Evolutionary conservation across 2,888 invertebrate species (phyloP).

Genomic region (Agonopterix arenella): DNA sequence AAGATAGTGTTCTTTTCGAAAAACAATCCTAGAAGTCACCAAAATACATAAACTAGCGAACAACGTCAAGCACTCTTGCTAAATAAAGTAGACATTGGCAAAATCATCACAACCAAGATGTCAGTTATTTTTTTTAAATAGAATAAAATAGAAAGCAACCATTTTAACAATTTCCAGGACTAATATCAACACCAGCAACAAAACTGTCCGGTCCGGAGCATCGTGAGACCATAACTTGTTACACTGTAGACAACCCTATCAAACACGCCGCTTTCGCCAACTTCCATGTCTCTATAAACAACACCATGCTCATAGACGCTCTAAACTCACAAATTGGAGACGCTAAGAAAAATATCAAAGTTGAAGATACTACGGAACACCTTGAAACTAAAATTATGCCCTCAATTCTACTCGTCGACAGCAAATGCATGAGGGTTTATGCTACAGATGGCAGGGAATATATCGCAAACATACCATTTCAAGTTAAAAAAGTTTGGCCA

Average conservation of each 20-base stretch:
- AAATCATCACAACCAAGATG: no score
- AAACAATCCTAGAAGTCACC: no score
- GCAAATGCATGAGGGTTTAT: constrained; percentile 85
- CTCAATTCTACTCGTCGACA: constrained; percentile 85
- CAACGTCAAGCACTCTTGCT: no score
- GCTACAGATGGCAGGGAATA: constrained; percentile 90
- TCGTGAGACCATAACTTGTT: constrained; percentile 80
- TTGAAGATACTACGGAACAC: constrained; percentile 68
- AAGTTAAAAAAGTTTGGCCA: constrained; percentile 89
- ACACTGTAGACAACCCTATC: constrained; percentile 89
- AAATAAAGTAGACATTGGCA: no score
- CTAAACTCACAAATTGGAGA: constrained; percentile 68
- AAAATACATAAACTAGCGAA: no score
- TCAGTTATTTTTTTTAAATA: no score
- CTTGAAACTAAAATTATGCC: constrained; percentile 74
- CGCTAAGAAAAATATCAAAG: constrained; percentile 65
- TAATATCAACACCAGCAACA: constrained; percentile 69
- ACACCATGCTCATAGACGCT: constrained; percentile 73
- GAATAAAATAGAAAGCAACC: no score
- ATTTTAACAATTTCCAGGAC: constrained; percentile 40
- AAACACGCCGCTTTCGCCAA: constrained; percentile 88
- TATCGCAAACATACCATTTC: constrained; percentile 85
- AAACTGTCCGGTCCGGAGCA: constrained; percentile 70
- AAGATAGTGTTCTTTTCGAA: no score
- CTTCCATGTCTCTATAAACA: constrained; percentile 67